Percentiles rank a stretch among this genome's conserved stretches.
Conservation (phyloP, 30 jellyfish, hydroid and myxozoan genomes). For the Pelagia noctiluca region DNA sequence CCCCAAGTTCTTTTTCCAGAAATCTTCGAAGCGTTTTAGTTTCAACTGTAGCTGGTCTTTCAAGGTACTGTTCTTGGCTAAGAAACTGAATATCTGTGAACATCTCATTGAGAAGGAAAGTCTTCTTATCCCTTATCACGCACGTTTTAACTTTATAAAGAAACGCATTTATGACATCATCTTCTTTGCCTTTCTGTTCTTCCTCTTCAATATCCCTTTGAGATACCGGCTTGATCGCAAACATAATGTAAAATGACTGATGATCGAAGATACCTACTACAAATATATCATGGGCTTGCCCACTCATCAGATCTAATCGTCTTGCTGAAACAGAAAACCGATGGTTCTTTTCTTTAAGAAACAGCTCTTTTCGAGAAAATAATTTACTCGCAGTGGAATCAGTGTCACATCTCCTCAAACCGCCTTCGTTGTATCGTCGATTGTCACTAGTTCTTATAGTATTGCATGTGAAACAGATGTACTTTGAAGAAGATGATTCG, state of each 20-base stretch:
- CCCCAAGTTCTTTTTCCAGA: slow-evolving; percentile 10
- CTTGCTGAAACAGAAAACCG: neutral
- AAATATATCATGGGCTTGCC: slow-evolving; percentile 17
- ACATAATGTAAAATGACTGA: neutral
- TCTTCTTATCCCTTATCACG: neutral
- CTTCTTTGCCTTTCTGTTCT: too few species aligned
- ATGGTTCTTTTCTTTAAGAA: slow-evolving; percentile 7
- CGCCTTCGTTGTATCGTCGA: slow-evolving; percentile 25
- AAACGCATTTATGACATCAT: slow-evolving; percentile 5
- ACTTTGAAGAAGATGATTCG: neutral
- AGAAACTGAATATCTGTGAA: slow-evolving; percentile 8
- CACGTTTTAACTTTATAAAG: slow-evolving; percentile 8
- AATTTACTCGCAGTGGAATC: slow-evolving; percentile 11
- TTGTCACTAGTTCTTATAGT: neutral
- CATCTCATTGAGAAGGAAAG: slow-evolving; percentile 7
- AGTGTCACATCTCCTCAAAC: neutral
- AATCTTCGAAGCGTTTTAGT: neutral
- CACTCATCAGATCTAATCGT: slow-evolving; percentile 11
- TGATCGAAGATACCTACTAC: slow-evolving; percentile 26
- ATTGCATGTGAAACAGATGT: slow-evolving; percentile 15
- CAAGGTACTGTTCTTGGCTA: slow-evolving; percentile 18
- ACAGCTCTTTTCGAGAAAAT: slow-evolving; percentile 5
- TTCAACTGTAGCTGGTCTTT: neutral
- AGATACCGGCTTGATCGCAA: neutral
- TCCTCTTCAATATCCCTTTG: too few species aligned